Conservation (phyloP, 2,113 vertebrate species). For the Lophotis ruficrista region DNA sequence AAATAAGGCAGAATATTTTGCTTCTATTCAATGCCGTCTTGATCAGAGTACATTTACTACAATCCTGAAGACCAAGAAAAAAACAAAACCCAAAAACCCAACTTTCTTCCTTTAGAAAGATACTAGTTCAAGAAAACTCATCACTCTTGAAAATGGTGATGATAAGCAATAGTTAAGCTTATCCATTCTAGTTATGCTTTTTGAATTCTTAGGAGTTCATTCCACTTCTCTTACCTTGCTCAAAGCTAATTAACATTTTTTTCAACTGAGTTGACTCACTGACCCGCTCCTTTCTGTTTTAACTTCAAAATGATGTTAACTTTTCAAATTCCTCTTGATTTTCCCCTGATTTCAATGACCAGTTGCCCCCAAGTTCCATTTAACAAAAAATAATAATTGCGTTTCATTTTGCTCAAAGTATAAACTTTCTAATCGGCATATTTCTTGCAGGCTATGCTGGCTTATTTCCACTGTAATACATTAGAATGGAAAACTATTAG, state of each 20-base stretch:
- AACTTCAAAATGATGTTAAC: conserved; percentile 20
- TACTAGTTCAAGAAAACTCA: neutral
- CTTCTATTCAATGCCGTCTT: neutral
- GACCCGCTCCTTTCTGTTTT: conserved; percentile 29
- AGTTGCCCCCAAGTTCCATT: neutral
- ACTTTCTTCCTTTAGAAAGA: neutral
- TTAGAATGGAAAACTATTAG: conserved; percentile 84
- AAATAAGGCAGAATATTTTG: neutral
- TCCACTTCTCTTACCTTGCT: conserved; percentile 20
- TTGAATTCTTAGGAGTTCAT: conserved; percentile 3
- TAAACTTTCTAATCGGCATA: conserved; percentile 72
- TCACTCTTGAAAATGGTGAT: neutral
- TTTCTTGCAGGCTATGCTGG: conserved; percentile 67
- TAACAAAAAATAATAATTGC: conserved; percentile 46
- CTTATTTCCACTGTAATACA: conserved; percentile 73
- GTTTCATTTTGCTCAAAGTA: conserved; percentile 59
- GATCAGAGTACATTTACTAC: neutral
- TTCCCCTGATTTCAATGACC: conserved; percentile 40
- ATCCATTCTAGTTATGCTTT: neutral
- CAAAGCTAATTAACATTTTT: conserved; percentile 48
- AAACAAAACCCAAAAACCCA: neutral
- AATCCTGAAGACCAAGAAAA: neutral
- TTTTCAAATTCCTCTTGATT: conserved; percentile 29
- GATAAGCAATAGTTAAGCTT: neutral
- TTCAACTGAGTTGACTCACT: conserved; percentile 15